Base-by-base conservation (phyloP, 2,888 invertebrate genomes). In the Campoplex capitator region DNA sequence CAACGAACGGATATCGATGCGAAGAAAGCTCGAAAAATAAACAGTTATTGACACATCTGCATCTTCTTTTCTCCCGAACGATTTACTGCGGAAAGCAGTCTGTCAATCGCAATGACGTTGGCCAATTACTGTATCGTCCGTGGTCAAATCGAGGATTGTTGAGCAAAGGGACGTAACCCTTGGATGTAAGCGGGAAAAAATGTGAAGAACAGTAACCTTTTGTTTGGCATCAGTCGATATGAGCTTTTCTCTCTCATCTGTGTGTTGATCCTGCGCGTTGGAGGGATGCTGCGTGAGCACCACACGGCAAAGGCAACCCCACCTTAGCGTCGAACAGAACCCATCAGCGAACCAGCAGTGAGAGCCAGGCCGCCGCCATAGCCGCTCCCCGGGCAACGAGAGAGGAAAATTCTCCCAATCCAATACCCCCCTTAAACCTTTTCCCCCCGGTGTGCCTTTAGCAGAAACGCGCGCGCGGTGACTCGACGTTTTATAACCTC, bases 321-420 rank as follows among this genome's bases (percentile, higher is more conserved):
- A 85, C 87, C 85, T 87, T 85, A 84, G 86, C 58, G 81, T 83
- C 89, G 88, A 89, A 84, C 84, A 88, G 87, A 89, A 86, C 84
- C 80, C 86, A 88, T 83, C 87, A 83, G 88, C 84, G 88, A 88
- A 85, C 89, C 90, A 91, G 91, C 92, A 94, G 94, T 94, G 93
- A 94, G 95, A 94, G 94, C 94, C 93, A 92, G 93, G 93, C 93
- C 92, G 93, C 93, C 94, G 94, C 92, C 93, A 95, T 93, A 94
- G 94, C 92, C 94, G 95, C 92, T 94, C 94, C 92, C 94, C 93
- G 92, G 93, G 91, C 89, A 87, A 87, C 85, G 80, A 82, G 87
- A 87, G 87, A 87, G 84, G 83, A 87, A 87, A 80, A 83, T 83
- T 85, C 70, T 83, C 83, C 67, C 80, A 70, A 58, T 58, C 58